Evolutionary conservation across 2,797 vertebrate genomes (phyloP), one percentile per base, ranked within the genome.

Genomic region (Apogon talboti): DNA sequence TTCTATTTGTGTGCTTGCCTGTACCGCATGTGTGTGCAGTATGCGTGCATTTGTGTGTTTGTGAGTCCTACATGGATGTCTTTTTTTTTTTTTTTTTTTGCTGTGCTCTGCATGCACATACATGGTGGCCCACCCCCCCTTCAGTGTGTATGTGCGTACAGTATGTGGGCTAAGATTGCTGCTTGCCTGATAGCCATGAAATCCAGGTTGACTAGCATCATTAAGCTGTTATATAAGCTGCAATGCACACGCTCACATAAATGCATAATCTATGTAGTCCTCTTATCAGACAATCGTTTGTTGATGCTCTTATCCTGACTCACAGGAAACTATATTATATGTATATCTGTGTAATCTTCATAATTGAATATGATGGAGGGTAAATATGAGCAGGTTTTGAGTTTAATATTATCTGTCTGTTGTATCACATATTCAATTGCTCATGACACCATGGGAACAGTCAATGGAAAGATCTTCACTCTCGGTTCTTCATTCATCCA

Each of bases 101-200:
- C 52, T 35, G 52, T 47, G 44, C 50, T 65, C 45, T 57, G 18
- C 47, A 66, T 48, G 42, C 12, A 52, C 52, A 51, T 49, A 47
- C 16, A n/a, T 16, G 66, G 76, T 56, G 69, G 53, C 76, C 74
- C 42, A 10, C 48, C 71, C 64, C 61, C 37, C 7, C 0, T 6
- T 18, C 43, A 42, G 45, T 45, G 18, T 66, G 57, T 56, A 51
- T 46, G 19, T 46, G 41, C 66, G 24, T 4, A 43, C 56, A 33
- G 58, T 43, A 19, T 55, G 40, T 67, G 41, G 61, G 67, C 24
- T 64, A n/a, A 24, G 30, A 53, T 10, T 53, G 16, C 33, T 50
- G 66, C 21, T 49, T 43, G 16, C 30, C 33, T 53, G 9, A 66
- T 42, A 62, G 44, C 44, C 12, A 42, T 1, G 44, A 42, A 59